Conservation (phyloP, 2,113 vertebrate genomes). For the Macaca nemestrina region DNA sequence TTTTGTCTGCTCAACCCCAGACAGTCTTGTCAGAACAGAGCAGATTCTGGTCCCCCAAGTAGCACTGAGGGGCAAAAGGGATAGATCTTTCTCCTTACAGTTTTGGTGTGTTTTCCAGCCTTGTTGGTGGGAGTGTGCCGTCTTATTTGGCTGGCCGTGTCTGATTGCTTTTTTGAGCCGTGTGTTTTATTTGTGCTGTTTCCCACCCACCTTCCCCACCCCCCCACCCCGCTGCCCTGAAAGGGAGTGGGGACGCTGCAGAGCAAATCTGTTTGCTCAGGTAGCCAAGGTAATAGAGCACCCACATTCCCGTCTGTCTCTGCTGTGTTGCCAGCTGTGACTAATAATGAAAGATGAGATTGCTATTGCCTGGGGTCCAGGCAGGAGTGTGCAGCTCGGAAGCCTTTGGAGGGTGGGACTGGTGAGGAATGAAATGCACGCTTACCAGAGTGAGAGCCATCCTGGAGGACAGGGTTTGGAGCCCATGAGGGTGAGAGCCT, state of each 20-base stretch:
- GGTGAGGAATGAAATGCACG: not conserved
- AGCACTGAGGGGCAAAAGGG: not conserved
- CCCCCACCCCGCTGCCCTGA: not conserved
- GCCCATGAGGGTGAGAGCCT: not conserved
- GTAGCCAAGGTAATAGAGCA: conserved; percentile 21
- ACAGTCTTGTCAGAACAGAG: not conserved
- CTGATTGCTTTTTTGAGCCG: not conserved
- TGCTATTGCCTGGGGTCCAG: not conserved
- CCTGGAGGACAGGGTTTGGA: not conserved
- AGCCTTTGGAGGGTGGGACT: not conserved
- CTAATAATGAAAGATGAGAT: conserved; percentile 2
- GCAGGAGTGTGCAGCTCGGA: not conserved
- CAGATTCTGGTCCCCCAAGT: not conserved
- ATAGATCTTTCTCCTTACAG: not conserved
- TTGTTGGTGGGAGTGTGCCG: not conserved
- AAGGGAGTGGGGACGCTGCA: not conserved
- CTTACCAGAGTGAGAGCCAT: rapidly evolving
- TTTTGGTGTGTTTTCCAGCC: not conserved
- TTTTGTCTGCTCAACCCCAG: not conserved
- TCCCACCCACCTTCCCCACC: no score
- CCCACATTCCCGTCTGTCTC: conserved; percentile 21
- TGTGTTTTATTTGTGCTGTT: not conserved
- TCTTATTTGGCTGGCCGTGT: not conserved
- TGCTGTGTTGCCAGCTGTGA: not conserved
- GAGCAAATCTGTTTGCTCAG: not conserved